A percentile compares a stretch with the other conserved stretches of the same genome.
Evolutionary conservation across 2,113 vertebrate species (phyloP).

Genomic region (Laterallus jamaicensis): DNA sequence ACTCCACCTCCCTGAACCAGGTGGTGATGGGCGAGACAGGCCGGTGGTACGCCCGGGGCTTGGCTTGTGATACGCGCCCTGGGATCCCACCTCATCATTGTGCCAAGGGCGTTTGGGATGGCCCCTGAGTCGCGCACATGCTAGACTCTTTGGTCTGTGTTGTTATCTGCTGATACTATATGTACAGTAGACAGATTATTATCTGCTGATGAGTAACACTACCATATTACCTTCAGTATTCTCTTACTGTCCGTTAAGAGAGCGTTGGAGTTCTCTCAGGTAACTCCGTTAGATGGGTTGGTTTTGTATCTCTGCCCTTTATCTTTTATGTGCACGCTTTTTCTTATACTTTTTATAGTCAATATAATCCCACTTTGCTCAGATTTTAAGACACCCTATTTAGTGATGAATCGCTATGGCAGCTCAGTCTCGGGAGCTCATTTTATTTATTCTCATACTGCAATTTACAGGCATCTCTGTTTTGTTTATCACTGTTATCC

Average conservation of each 20-base stretch:
- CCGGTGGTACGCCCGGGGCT: no score
- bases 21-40: no score
- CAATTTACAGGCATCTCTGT: slow-evolving; percentile 4
- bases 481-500: neutral
- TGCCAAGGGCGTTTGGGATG: no score
- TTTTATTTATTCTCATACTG: neutral
- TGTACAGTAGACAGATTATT: neutral
- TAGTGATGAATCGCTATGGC: neutral
- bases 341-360: slow-evolving; percentile 10
- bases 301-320: slow-evolving; percentile 34
- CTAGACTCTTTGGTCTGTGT: no score
- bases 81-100: no score
- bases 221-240: neutral
- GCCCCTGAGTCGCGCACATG: no score
- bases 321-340: neutral
- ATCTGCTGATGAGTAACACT: slow-evolving; percentile 7
- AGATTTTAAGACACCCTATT: slow-evolving; percentile 23
- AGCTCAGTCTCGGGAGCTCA: neutral
- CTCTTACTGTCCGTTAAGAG: neutral
- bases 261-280: neutral
- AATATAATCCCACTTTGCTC: neutral
- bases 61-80: no score
- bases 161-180: no score
- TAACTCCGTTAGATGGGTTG: neutral
- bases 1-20: no score